Conservation (phyloP, 2,797 vertebrate species). For the Notolabrus celidotus region DNA sequence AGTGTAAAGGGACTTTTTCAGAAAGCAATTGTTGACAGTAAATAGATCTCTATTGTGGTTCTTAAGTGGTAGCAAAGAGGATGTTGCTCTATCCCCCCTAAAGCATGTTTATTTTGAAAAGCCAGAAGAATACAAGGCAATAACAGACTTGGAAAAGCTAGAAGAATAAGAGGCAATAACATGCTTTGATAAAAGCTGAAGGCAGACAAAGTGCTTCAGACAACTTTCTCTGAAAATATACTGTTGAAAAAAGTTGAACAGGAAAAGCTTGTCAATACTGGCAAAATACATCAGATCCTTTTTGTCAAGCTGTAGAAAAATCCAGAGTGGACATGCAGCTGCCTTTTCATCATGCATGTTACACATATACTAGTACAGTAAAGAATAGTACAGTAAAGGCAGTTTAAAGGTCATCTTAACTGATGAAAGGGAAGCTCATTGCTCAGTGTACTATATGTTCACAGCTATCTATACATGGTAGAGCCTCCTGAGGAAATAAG, state of each 20-base stretch:
- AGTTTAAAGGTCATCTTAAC: neutral
- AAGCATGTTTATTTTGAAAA: conserved; percentile 28
- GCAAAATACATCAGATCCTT: neutral
- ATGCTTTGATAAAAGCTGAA: conserved; percentile 7
- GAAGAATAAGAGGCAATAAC: conserved; percentile 4
- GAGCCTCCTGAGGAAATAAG: too few species aligned
- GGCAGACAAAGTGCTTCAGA: conserved; percentile 13
- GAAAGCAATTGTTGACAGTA: neutral
- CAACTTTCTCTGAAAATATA: conserved; percentile 4
- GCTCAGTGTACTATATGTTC: too few species aligned
- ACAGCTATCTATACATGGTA: too few species aligned
- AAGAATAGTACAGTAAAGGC: neutral
- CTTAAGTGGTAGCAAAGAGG: conserved; percentile 6
- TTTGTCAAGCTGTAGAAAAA: neutral
- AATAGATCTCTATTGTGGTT: neutral
- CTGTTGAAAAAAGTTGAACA: neutral
- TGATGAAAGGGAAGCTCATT: too few species aligned
- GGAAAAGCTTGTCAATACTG: neutral
- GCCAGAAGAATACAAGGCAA: neutral
- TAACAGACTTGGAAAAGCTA: neutral
- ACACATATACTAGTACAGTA: neutral
- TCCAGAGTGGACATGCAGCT: neutral
- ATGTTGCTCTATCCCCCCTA: neutral
- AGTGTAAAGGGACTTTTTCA: neutral
- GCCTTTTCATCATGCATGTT: neutral